Evolutionary conservation across 1,140 invertebrate genomes (phyloP), one percentile per base, ranked within the genome.

Genomic region (Microplitis demolitor): DNA sequence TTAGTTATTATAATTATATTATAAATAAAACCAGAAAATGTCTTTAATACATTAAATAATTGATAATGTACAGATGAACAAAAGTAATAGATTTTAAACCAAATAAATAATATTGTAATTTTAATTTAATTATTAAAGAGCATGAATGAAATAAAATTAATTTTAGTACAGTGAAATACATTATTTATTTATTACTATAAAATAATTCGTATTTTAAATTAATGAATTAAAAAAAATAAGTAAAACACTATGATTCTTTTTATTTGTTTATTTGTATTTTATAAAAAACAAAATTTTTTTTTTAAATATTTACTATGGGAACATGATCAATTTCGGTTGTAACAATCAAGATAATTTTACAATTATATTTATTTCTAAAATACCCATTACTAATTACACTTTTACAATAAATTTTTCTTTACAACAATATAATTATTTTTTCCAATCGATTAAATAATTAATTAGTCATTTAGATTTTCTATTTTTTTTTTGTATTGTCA

Each of bases 101-200:
- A 53, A 66, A 51, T 66, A 53, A 66, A 53, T 66, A 66, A 31
- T 50, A 34, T 66, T 61, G 13, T 69, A 69, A 58, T 58, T 39
- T 69, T 54, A 51, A 58, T 69, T 58, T 16, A 58, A 54, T 13
- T 54, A 16, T 24, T 50, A 53, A 14, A 50, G 34, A 58, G 50
- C 14, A 31, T 45, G 34, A 33, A 60, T 31, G 14, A 9, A 60
- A 63, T 71, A 60, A 50, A 11, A 62, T 71, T 51, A 68, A 58
- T 35, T 61, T 60, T 35, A 69, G 63, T 66, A 61, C 16, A 61
- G 11, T 31, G 24, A 31, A 61, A 33, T 31, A 33, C 8, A 33
- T 5, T 4, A 61, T 69, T 75, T 70, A n/a, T 66, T 68, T 72
- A 69, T 14, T 14, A 54, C n/a, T n/a, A 54, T 14, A 45, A 45